Evolutionary conservation across 2,888 invertebrate genomes (phyloP).

Genomic region (Drosophila nr. medialis): DNA sequence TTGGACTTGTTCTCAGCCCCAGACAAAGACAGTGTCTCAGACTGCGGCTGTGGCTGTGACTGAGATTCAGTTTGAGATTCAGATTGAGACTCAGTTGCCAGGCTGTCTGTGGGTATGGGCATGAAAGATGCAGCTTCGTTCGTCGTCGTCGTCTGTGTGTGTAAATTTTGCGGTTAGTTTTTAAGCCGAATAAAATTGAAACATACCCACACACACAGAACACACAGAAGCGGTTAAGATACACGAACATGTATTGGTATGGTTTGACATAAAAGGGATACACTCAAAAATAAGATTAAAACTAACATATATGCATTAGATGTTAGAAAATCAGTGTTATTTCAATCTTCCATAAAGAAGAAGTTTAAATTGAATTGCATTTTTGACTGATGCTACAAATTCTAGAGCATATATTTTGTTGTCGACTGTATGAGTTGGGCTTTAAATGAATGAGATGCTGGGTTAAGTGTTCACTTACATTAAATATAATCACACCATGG

Average conservation of each 20-base stretch:
- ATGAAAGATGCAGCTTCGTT: slow-evolving; percentile 68
- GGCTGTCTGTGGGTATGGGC: slow-evolving; percentile 55
- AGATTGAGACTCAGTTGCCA: slow-evolving; percentile 19
- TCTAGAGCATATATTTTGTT: not conserved
- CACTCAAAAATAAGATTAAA: not conserved
- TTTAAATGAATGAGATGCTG: not conserved
- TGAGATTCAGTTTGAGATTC: slow-evolving; percentile 23
- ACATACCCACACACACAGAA: slow-evolving; percentile 47
- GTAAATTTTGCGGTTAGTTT: slow-evolving; percentile 65
- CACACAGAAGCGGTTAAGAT: slow-evolving; percentile 43
- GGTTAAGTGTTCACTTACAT: slow-evolving; percentile 59
- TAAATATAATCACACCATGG: slow-evolving; percentile 58
- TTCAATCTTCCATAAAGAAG: not conserved
- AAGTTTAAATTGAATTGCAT: not conserved
- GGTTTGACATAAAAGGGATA: slow-evolving; percentile 11
- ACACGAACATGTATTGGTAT: slow-evolving; percentile 10
- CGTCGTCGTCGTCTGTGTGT: slow-evolving; percentile 68
- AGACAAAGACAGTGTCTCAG: slow-evolving; percentile 15
- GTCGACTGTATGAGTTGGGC: slow-evolving; percentile 1
- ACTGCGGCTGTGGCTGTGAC: slow-evolving; percentile 8
- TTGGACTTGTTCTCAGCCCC: slow-evolving; percentile 38
- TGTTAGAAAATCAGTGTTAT: not conserved
- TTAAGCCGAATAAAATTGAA: slow-evolving; percentile 33
- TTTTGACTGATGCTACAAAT: not conserved
- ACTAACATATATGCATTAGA: not conserved